Base-by-base conservation (phyloP, 2,113 vertebrate genomes). In the Phocoena phocoena region DNA sequence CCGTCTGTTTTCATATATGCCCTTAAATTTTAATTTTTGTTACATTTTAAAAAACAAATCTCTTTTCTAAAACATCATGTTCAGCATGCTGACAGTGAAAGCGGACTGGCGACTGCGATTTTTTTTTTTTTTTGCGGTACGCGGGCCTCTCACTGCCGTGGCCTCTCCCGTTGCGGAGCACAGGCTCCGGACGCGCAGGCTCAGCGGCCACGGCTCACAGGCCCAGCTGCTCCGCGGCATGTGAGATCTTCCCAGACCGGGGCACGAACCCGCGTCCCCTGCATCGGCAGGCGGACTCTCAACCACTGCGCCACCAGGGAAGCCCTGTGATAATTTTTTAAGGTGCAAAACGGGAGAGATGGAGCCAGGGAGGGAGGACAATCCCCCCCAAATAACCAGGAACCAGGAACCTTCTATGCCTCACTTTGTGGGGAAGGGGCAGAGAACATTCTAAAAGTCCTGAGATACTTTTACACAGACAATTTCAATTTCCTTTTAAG, bases 31-130 rank as follows among this genome's bases (percentile, higher is more conserved):
- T 67, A n/a, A 82, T 73, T 60, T 86, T 25, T 67, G 10, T 23
- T 71, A 41, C 76, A 86, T 90, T 47, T 86, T 47, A 60, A 92
- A 80, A 80, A 76, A 65, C 20, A 55, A 58, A 36, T 10, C 21
- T 14, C 60, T 83, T 41, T 74, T 36, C 15, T 31, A 31, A 77
- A 71, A 53, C 17, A 6, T 10, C 8, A 50, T 3, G 11, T 55
- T 71, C 23, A 71, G 15, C 4, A 4, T n/a, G 11, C 36, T 74
- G 36, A 91, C 65, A 68, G 12, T 50, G 60, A 58, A 55, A 63
- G 13, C 3, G 1, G 21, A 3, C 10, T 17, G 23, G 44, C 25
- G 11, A 4, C 0, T 0, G 44, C 0, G 8, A 44, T 44, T 44
- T 2, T 44, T 44, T 44, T 44, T 41, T 44, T 44, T 44, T 44